Evolutionary conservation across 2,113 vertebrate genomes (phyloP), one percentile per base, ranked within the genome.

Genomic region (Eretmodus cyanostictus): DNA sequence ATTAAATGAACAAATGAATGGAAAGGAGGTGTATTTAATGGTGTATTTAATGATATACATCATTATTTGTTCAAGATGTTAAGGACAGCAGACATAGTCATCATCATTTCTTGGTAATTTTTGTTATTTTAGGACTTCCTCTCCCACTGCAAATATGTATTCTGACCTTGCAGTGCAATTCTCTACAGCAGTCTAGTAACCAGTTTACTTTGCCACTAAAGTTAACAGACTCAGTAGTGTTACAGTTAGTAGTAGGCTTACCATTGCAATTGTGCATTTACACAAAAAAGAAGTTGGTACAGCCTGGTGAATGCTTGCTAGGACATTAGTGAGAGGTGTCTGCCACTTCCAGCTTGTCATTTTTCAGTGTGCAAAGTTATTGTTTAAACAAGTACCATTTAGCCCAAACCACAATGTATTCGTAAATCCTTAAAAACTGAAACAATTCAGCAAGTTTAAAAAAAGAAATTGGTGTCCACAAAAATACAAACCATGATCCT

Each of bases 381-480:
- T 42, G 2, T 36, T 68, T 61, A 61, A 31, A 59, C 57, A 59
- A 2, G 57, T 36, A 5, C 34, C 6, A 12, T 66, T 66, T 42
- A 71, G n/a, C 38, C 66, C 38, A 71, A 24, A 71, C 3, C 13
- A 71, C 38, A 71, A 24, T 42, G 12, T 42, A 71, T 42, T 71
- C 0, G 2, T 16, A 6, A 0, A 14, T 22, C 36, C 10, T n/a
- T 38, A 36, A 38, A 34, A 63, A 40, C 22, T 40, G 3, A 68
- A 68, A 68, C 34, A 14, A 68, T 40, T 68, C n/a, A 24, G 38
- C 22, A 73, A 73, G 66, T 71, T 63, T 61, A 8, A 40, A 0
- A 68, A 22, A 3, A 42, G 19, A 71, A 71, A 42, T 9, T 6
- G 36, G 19, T 24, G 7, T 71, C 36, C 12, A 24, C 11, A 68